A percentile compares a stretch with the other conserved stretches of the same genome.
phyloP scores from a whole-genome alignment of 2,888 invertebrate species.

The Mechanitis mazaeus region DNA sequence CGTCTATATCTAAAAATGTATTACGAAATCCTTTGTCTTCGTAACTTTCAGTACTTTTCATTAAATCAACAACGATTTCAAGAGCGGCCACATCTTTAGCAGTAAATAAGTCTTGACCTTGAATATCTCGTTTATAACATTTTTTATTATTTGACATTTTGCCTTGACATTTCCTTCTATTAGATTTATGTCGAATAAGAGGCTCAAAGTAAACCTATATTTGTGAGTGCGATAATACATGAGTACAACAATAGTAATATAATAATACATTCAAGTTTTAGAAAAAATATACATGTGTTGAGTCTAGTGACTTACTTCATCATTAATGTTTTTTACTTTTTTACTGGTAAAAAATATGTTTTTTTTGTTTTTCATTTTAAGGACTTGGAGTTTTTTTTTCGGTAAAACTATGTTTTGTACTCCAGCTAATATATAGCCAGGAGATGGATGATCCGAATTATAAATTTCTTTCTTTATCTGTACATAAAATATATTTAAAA shows the following conservation, averaged over 20 bases:
- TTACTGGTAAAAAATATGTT: neutral
- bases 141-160: neutral
- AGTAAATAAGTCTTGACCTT: conserved; percentile 36
- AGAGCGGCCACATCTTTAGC: conserved; percentile 55
- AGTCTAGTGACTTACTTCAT: neutral
- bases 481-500: no score
- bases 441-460: no score
- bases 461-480: no score
- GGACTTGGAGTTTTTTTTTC: neutral
- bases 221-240: neutral
- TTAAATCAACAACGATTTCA: conserved; percentile 55
- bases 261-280: no score
- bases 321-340: neutral
- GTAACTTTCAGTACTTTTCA: conserved; percentile 39
- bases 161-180: neutral
- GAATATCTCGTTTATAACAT: conserved; percentile 34
- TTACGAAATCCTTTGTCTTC: conserved; percentile 30
- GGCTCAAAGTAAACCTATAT: conserved; percentile 3
- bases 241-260: neutral
- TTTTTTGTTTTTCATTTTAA: neutral
- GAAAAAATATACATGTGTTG: no score
- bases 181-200: neutral
- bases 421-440: no score
- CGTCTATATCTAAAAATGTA: conserved; percentile 5
- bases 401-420: neutral